A percentile compares a stretch with the other conserved stretches of the same genome.
These are phyloP conservation scores for Lathronympha strigana DNA, from an alignment of 2,888 invertebrate genomes.

Conservation along the genomic window DNA sequence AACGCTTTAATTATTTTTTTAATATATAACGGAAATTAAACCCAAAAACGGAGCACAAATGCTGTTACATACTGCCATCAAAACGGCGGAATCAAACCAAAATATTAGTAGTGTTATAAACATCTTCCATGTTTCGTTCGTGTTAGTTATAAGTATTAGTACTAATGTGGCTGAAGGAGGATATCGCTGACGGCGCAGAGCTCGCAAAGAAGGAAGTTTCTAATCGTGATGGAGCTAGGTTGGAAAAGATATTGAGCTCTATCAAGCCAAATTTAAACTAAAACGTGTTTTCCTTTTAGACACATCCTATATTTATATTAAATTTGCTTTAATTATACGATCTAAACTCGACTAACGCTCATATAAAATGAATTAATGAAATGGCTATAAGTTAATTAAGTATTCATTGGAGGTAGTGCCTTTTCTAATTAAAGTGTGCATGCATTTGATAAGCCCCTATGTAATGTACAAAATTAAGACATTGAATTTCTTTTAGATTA, in stretches of 20 bases:
- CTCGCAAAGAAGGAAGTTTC: background rate
- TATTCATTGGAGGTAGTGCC: constrained; percentile 60
- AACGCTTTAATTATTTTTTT: constrained; percentile 39
- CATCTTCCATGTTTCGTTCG: constrained; percentile 68
- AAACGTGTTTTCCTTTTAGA: constrained; percentile 27
- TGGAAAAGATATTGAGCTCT: background rate
- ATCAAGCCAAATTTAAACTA: constrained; percentile 29
- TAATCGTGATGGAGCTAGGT: constrained; percentile 1
- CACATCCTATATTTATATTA: constrained; percentile 35
- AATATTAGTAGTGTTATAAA: constrained; percentile 59
- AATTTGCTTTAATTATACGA: constrained; percentile 41
- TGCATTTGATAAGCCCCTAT: constrained; percentile 58
- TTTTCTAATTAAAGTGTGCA: constrained; percentile 59
- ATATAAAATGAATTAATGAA: constrained; percentile 42
- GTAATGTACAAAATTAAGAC: constrained; percentile 50
- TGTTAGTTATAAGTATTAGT: constrained; percentile 38
- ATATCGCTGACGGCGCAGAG: constrained; percentile 10
- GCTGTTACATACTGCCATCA: constrained; percentile 48
- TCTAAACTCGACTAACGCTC: constrained; percentile 43
- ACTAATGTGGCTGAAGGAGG: constrained; percentile 5
- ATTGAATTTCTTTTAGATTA: constrained; percentile 55
- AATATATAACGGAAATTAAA: constrained; percentile 41
- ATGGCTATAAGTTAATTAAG: constrained; percentile 38
- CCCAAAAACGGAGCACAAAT: constrained; percentile 63
- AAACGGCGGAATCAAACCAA: constrained; percentile 60